A percentile compares a stretch with the other conserved stretches of the same genome.
phyloP scores from a whole-genome alignment of 2,888 invertebrate species.

The Deilephila porcellus region DNA sequence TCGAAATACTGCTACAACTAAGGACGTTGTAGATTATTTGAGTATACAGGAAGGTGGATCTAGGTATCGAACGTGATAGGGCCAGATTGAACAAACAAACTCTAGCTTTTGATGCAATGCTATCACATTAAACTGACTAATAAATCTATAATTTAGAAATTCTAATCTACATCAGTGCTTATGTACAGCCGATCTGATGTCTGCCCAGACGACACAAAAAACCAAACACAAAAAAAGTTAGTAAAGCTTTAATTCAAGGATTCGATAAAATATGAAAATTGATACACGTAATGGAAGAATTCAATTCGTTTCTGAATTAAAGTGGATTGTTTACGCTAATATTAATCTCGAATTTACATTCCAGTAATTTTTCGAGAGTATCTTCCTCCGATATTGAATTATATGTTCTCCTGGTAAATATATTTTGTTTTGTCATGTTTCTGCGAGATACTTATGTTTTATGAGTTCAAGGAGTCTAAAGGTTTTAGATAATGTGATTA shows the following conservation, averaged over 20 bases:
- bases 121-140: no score
- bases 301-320: conserved; percentile 8
- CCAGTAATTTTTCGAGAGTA: conserved; percentile 21
- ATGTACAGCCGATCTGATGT: not conserved
- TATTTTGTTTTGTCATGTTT: not conserved
- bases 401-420: not conserved
- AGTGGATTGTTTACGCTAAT: conserved; percentile 24
- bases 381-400: conserved; percentile 10
- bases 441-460: not conserved
- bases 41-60: no score
- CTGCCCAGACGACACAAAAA: not conserved
- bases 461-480: not conserved
- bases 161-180: no score
- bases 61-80: no score
- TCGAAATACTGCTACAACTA: no score
- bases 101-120: no score
- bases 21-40: no score
- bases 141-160: no score
- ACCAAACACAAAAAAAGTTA: not conserved
- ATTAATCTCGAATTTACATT: conserved; percentile 20
- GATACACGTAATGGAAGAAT: conserved; percentile 23
- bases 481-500: no score
- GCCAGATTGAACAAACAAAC: no score
- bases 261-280: conserved; percentile 26
- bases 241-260: conserved; percentile 9